phyloP scores from a whole-genome alignment of 2,797 vertebrate genomes.

The Acrossocheilus fasciatus region DNA sequence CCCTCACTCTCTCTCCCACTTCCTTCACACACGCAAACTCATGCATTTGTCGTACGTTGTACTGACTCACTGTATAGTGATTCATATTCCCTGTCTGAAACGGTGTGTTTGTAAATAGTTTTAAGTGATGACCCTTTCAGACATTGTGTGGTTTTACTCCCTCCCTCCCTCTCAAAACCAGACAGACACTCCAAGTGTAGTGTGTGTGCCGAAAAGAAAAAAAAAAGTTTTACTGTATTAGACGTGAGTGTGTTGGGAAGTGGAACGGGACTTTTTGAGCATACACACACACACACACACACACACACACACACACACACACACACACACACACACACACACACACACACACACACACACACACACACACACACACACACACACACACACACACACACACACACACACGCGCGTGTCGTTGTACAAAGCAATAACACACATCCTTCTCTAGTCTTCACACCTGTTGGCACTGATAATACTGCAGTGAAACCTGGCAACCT shows the following conservation, averaged over 20 bases:
- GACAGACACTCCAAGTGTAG: conserved; percentile 35
- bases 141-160: conserved; percentile 29
- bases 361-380: too few relatives aligned
- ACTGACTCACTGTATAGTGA: conserved; percentile 41
- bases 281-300: too few relatives aligned
- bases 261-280: background rate
- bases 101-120: conserved; percentile 46
- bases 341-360: background rate
- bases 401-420: background rate
- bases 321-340: background rate
- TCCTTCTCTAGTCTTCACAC: background rate
- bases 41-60: conserved; percentile 15
- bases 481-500: conserved; percentile 19
- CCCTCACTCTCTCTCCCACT: background rate
- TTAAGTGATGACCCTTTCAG: conserved; percentile 35
- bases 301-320: background rate
- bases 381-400: background rate
- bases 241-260: background rate
- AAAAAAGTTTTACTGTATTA: conserved; percentile 5
- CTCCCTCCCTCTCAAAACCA: conserved; percentile 22
- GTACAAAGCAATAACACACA: background rate
- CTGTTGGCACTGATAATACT: conserved; percentile 20
- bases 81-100: conserved; percentile 51
- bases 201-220: conserved; percentile 11
- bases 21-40: conserved; percentile 16